Evolutionary conservation across 1,140 invertebrate species (phyloP).

Genomic region (Macrotrachela quadricornifera): DNA sequence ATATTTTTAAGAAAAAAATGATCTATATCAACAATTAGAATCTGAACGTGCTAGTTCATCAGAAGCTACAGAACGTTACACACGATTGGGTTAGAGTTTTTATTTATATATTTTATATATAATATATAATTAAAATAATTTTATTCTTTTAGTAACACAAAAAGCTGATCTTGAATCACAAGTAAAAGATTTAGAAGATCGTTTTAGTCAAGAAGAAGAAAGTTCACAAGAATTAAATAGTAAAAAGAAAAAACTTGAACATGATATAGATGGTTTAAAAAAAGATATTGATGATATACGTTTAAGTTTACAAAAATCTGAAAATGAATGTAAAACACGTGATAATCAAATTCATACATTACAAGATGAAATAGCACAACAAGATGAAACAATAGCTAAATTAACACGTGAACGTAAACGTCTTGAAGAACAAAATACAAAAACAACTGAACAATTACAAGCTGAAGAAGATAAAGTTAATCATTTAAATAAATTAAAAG

Average conservation of each 20-base stretch:
- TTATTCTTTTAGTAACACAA: slow-evolving; percentile 69
- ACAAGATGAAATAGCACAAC: slow-evolving; percentile 73
- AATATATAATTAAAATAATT: no score
- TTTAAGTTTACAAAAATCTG: slow-evolving; percentile 59
- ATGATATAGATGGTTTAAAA: slow-evolving; percentile 71
- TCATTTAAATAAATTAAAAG: slow-evolving; percentile 94
- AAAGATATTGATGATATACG: slow-evolving; percentile 91
- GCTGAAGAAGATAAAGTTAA: slow-evolving; percentile 96
- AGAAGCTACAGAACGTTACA: slow-evolving; percentile 60
- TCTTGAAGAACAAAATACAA: slow-evolving; percentile 76
- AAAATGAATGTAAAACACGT: slow-evolving; percentile 82
- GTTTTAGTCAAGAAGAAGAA: slow-evolving; percentile 81
- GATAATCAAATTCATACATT: slow-evolving; percentile 89
- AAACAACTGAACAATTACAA: slow-evolving; percentile 82
- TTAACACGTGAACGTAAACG: slow-evolving; percentile 97
- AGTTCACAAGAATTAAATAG: slow-evolving; percentile 69
- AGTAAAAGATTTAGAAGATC: slow-evolving; percentile 83
- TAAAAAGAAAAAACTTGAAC: slow-evolving; percentile 81
- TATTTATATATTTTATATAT: no score
- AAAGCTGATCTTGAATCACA: slow-evolving; percentile 88
- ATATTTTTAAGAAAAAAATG: slow-evolving; percentile 57
- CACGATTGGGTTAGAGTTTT: no score
- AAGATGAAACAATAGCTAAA: slow-evolving; percentile 97
- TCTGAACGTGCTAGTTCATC: slow-evolving; percentile 48
- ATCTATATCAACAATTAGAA: slow-evolving; percentile 60